Evolutionary conservation across 2,888 invertebrate species (phyloP).

Genomic region (Tortricodes alternella): DNA sequence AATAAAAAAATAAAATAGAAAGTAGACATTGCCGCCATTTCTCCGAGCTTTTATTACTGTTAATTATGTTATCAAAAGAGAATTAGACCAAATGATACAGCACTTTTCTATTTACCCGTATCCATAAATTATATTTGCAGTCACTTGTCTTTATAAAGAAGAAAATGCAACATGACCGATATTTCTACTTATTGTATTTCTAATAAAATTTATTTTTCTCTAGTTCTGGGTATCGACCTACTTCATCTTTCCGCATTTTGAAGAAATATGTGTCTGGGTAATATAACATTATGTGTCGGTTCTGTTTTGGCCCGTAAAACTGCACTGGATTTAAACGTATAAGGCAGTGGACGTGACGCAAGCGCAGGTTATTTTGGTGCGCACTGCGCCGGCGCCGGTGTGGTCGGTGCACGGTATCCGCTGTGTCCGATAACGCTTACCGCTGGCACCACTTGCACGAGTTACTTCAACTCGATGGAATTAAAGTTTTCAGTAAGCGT

Average conservation of each 20-base stretch:
- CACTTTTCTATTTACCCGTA: too few species aligned
- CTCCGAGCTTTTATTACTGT: too few species aligned
- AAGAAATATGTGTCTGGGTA: slow-evolving; percentile 16
- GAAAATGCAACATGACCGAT: too few species aligned
- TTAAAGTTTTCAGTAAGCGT: too few species aligned
- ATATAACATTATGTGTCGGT: slow-evolving; percentile 3
- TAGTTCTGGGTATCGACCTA: background rate
- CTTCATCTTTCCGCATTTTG: background rate
- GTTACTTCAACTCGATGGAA: background rate
- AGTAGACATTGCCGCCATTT: too few species aligned
- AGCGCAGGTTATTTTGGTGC: slow-evolving; percentile 20
- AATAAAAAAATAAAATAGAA: too few species aligned
- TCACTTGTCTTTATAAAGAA: too few species aligned
- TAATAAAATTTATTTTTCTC: too few species aligned
- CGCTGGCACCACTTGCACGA: background rate
- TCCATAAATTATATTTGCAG: too few species aligned
- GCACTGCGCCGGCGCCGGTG: background rate
- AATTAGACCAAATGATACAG: too few species aligned
- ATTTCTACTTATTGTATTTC: too few species aligned
- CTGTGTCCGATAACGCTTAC: background rate
- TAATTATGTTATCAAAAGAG: too few species aligned
- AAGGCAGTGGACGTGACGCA: slow-evolving; percentile 24
- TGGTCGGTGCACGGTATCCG: background rate
- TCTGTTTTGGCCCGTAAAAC: slow-evolving; percentile 25
- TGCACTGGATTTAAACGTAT: slow-evolving; percentile 19